Evolutionary conservation across 2,797 vertebrate species (phyloP).

Genomic region (Yasuhikotakia modesta): DNA sequence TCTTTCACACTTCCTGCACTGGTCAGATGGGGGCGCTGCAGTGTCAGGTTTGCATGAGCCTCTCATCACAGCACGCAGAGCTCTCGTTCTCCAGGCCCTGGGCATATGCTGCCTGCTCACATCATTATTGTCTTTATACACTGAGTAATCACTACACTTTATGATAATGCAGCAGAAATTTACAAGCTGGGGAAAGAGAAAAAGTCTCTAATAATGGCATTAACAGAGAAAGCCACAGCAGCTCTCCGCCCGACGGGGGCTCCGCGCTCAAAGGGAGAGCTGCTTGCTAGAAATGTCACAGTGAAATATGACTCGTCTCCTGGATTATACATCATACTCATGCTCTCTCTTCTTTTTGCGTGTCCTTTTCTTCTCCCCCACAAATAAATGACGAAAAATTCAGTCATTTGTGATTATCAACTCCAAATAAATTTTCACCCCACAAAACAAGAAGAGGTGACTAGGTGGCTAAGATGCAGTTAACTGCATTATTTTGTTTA

Average conservation of each 20-base stretch:
- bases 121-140: conserved; percentile 83
- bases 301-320: conserved; percentile 81
- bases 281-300: conserved; percentile 79
- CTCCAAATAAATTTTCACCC: conserved; percentile 68
- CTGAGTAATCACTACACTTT: conserved; percentile 82
- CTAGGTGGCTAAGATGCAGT: conserved; percentile 60
- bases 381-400: conserved; percentile 81
- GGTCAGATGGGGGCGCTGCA: conserved; percentile 97
- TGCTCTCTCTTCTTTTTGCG: conserved; percentile 65
- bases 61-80: conserved; percentile 79
- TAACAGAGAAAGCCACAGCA: conserved; percentile 70
- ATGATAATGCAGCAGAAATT: conserved; percentile 80
- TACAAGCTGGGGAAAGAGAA: conserved; percentile 74
- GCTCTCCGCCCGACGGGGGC: conserved; percentile 57
- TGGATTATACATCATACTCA: conserved; percentile 80
- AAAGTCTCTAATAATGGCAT: conserved; percentile 76
- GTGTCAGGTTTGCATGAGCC: conserved; percentile 75
- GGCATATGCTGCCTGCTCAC: conserved; percentile 83
- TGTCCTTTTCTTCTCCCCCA: conserved; percentile 62
- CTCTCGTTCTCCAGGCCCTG: conserved; percentile 79
- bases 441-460: conserved; percentile 28
- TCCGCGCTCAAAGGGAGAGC: conserved; percentile 66
- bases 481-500: conserved; percentile 1
- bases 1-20: conserved; percentile 73
- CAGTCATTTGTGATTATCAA: conserved; percentile 78